These are phyloP conservation scores for Tiliqua scincoides DNA, from an alignment of 2,113 vertebrate genomes.

Conservation along the genomic window DNA sequence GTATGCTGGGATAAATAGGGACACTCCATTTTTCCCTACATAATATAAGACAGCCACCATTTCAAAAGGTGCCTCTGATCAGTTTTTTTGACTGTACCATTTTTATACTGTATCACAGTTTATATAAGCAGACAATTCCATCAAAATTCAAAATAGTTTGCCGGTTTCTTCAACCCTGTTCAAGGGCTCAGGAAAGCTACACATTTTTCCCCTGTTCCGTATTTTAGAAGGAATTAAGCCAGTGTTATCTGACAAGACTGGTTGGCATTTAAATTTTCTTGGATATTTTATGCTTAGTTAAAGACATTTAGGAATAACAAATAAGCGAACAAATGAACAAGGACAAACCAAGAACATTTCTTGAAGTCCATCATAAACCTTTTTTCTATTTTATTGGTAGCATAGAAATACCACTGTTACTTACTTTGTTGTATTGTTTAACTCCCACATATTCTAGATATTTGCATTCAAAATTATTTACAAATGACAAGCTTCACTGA, in stretches of 20 bases:
- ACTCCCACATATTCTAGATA: background rate
- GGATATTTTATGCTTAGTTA: background rate
- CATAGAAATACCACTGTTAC: too few relatives aligned
- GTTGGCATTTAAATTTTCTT: background rate
- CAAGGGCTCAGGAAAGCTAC: background rate
- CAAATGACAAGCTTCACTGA: background rate
- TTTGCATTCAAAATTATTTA: background rate
- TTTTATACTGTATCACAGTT: background rate
- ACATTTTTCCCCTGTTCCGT: background rate
- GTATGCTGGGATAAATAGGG: too few relatives aligned
- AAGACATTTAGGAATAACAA: background rate
- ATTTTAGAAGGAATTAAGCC: background rate
- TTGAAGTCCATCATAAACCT: background rate
- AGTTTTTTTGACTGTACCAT: background rate
- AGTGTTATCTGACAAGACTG: background rate
- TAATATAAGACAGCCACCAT: too few relatives aligned
- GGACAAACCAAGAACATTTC: background rate
- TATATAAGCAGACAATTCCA: background rate
- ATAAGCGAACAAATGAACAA: too few relatives aligned
- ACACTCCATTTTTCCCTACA: too few relatives aligned
- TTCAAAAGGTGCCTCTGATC: too few relatives aligned
- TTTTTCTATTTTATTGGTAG: too few relatives aligned
- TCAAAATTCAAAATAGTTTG: background rate
- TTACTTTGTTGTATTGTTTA: background rate
- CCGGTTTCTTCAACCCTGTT: background rate